Base-by-base conservation (phyloP, 2,888 invertebrate species). In the Gortyna flavago region DNA sequence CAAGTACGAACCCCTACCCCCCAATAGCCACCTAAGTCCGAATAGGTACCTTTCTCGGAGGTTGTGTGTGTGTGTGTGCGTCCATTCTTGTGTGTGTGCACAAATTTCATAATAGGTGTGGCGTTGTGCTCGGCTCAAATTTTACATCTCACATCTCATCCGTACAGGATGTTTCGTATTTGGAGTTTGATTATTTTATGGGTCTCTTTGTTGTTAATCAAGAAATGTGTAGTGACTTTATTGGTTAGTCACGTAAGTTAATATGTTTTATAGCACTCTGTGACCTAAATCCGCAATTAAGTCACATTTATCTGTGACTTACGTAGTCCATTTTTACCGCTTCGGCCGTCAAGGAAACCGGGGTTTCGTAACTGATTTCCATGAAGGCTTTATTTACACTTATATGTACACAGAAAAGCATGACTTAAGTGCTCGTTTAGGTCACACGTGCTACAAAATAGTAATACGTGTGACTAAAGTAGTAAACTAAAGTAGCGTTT, bases 81-180 rank as follows among this genome's bases (percentile, higher is more conserved):
- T 88, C 91, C 87, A 80, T 85, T 87, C 72, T 72, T 83, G 77
- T 88, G 89, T 94, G 95, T 95, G 95, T 93, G 94, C 92, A 92
- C 93, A 93, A 94, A 95, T 95, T 95, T 95, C 95, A 95, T 96
- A 95, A 95, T 95, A 96, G 95, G 95, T 95, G 95, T 94, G 88
- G 92, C 94, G 94, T 90, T 93, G 93, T 93, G 92, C 94, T 95
- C 93, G 92, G 94, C 93, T 95, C 95, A 95, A 96, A 96, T 96
- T 96, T 96, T 95, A 96, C 96, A 96, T 96, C 95, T 95, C 95
- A 93, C 95, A 95, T 95, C 94, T 94, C 92, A 86, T 81, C 78
- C 85, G 80, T 94, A 96, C 91, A 95, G 95, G 92, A 16, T 94
- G 96, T 82, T 93, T 72, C 18, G 35, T 62, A 51, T 74, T 72